Evolutionary conservation across 2,797 vertebrate species (phyloP).

Genomic region (Etheostoma nigrum): DNA sequence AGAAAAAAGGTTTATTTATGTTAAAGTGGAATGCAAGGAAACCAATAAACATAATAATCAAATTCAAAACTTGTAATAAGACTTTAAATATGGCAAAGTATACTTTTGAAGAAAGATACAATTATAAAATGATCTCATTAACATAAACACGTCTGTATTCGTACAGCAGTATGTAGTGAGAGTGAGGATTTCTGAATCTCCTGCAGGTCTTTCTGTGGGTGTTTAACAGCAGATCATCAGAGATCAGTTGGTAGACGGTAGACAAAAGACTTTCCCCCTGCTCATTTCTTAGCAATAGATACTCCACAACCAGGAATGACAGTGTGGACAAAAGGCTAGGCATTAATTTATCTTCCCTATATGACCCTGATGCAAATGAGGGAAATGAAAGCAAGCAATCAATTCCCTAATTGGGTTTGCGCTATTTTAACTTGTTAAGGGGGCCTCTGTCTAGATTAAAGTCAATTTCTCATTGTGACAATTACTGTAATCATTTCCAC

Average conservation of each 20-base stretch:
- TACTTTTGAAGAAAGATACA: not conserved
- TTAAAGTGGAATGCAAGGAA: not conserved
- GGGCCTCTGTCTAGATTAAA: slow-evolving; percentile 72
- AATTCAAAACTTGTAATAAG: not conserved
- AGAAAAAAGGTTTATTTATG: not conserved
- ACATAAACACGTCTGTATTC: not conserved
- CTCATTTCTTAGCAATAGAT: slow-evolving; percentile 51
- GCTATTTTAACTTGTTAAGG: slow-evolving; percentile 77
- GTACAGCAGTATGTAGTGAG: slow-evolving; percentile 7
- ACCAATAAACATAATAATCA: not conserved
- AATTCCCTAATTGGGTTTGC: slow-evolving; percentile 80
- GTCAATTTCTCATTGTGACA: slow-evolving; percentile 81
- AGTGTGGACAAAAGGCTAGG: slow-evolving; percentile 69
- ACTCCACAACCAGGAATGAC: slow-evolving; percentile 45
- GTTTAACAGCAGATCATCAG: slow-evolving; percentile 57
- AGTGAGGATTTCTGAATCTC: slow-evolving; percentile 7
- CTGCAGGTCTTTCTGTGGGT: slow-evolving; percentile 27
- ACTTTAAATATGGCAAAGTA: not conserved
- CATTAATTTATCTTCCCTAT: slow-evolving; percentile 76
- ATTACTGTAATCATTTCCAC: slow-evolving; percentile 76
- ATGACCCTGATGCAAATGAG: slow-evolving; percentile 80
- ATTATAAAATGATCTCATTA: not conserved
- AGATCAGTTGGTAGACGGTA: slow-evolving; percentile 23
- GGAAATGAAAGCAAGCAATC: slow-evolving; percentile 79
- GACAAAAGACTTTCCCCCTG: slow-evolving; percentile 58